Evolutionary conservation across 2,888 invertebrate species (phyloP).

Genomic region (Apoda limacodes): DNA sequence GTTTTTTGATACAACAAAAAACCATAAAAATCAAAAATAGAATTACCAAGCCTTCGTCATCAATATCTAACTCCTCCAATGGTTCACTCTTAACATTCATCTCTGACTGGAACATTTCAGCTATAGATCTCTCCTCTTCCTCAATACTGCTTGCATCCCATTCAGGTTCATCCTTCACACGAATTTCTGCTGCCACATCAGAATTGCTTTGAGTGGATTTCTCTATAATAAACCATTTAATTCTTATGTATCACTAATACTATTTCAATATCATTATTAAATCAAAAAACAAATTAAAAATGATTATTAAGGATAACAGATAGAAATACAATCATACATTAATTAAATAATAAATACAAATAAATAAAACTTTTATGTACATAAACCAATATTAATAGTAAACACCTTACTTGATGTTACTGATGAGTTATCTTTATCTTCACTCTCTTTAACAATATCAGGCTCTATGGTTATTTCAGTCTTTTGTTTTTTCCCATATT

Average conservation of each 20-base stretch:
- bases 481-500: slow-evolving; percentile 58
- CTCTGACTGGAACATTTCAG: slow-evolving; percentile 74
- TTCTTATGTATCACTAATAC: no score
- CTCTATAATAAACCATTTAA: no score
- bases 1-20: no score
- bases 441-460: slow-evolving; percentile 39
- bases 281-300: no score
- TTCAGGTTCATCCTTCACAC: slow-evolving; percentile 67
- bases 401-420: slow-evolving; percentile 43
- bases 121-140: slow-evolving; percentile 74
- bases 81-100: slow-evolving; percentile 78
- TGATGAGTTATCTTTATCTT: slow-evolving; percentile 30
- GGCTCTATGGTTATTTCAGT: slow-evolving; percentile 35
- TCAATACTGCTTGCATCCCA: slow-evolving; percentile 75
- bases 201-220: slow-evolving; percentile 30
- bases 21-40: slow-evolving; percentile 5
- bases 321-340: no score
- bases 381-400: slow-evolving; percentile 1
- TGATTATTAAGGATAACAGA: no score
- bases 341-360: no score
- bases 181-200: slow-evolving; percentile 34
- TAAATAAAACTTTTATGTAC: not conserved
- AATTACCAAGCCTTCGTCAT: slow-evolving; percentile 59
- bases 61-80: slow-evolving; percentile 65
- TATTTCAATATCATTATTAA: no score